These are phyloP conservation scores for Cecropterus lyciades DNA, from an alignment of 1,140 invertebrate genomes.

Conservation along the genomic window DNA sequence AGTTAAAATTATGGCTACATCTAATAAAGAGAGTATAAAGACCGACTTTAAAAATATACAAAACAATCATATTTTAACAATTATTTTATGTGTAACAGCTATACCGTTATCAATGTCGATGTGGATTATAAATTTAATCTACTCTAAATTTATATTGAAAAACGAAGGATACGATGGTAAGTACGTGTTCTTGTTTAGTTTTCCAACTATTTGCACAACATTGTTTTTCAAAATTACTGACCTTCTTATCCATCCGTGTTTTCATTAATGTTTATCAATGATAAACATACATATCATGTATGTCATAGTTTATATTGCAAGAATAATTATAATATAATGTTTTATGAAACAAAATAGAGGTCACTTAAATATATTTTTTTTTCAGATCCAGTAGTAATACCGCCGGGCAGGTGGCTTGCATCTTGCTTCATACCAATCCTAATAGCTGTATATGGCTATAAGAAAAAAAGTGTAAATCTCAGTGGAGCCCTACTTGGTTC, in stretches of 20 bases:
- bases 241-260: too few relatives aligned
- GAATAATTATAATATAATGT: too few relatives aligned
- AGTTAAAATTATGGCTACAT: neutral
- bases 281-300: neutral
- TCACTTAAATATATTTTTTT: slow-evolving; percentile 32
- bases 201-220: too few relatives aligned
- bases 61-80: slow-evolving; percentile 84
- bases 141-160: slow-evolving; percentile 85
- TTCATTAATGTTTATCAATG: neutral
- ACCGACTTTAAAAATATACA: slow-evolving; percentile 38
- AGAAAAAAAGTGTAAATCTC: slow-evolving; percentile 87
- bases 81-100: slow-evolving; percentile 87
- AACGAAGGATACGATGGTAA: slow-evolving; percentile 85
- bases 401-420: slow-evolving; percentile 90
- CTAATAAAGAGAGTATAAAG: slow-evolving; percentile 16
- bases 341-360: too few relatives aligned
- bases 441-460: slow-evolving; percentile 88
- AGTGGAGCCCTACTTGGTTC: slow-evolving; percentile 90
- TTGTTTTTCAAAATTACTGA: too few relatives aligned
- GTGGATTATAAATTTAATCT: slow-evolving; percentile 89
- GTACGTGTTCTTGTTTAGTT: slow-evolving; percentile 19
- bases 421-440: slow-evolving; percentile 88
- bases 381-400: slow-evolving; percentile 87
- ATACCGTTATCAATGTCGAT: slow-evolving; percentile 90
- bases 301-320: too few relatives aligned